A percentile compares a stretch with the other conserved stretches of the same genome.
Conservation (phyloP, 2,888 invertebrate genomes). For the Caradrina kadenii region DNA sequence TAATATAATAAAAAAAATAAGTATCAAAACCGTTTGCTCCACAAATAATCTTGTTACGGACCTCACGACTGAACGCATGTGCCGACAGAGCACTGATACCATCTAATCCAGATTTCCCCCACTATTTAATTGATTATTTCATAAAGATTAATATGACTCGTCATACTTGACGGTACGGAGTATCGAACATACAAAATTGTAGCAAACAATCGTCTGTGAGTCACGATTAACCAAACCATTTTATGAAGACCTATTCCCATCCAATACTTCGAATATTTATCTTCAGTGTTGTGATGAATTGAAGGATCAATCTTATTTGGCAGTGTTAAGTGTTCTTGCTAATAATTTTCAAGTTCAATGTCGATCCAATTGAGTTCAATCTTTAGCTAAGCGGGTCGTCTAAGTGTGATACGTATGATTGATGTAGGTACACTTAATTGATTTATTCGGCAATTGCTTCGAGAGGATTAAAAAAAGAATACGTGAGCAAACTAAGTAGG, state of each 20-base stretch:
- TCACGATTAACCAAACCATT: conserved; percentile 74
- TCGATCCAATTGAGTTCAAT: conserved; percentile 75
- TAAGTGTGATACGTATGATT: conserved; percentile 56
- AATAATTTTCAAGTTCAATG: conserved; percentile 79
- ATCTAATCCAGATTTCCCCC: conserved; percentile 89
- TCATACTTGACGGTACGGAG: conserved; percentile 82
- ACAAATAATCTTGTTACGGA: conserved; percentile 79
- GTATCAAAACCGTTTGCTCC: conserved; percentile 72
- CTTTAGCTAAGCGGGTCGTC: conserved; percentile 60
- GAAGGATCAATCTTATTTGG: conserved; percentile 66
- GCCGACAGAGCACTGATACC: conserved; percentile 86
- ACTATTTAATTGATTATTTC: conserved; percentile 89
- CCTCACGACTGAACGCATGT: conserved; percentile 84
- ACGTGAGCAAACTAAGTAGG: conserved; percentile 17
- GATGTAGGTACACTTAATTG: conserved; percentile 53
- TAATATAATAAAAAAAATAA: conserved; percentile 28
- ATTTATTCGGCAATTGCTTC: conserved; percentile 48
- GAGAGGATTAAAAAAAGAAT: conserved; percentile 32
- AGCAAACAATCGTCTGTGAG: conserved; percentile 78
- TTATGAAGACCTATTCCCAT: conserved; percentile 61
- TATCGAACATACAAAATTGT: conserved; percentile 78
- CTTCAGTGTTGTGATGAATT: conserved; percentile 27
- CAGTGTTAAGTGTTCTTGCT: conserved; percentile 67
- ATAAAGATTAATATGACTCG: conserved; percentile 87
- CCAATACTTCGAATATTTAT: conserved; percentile 26